phyloP scores from a whole-genome alignment of 2,797 vertebrate genomes.

The Helarctos malayanus region DNA sequence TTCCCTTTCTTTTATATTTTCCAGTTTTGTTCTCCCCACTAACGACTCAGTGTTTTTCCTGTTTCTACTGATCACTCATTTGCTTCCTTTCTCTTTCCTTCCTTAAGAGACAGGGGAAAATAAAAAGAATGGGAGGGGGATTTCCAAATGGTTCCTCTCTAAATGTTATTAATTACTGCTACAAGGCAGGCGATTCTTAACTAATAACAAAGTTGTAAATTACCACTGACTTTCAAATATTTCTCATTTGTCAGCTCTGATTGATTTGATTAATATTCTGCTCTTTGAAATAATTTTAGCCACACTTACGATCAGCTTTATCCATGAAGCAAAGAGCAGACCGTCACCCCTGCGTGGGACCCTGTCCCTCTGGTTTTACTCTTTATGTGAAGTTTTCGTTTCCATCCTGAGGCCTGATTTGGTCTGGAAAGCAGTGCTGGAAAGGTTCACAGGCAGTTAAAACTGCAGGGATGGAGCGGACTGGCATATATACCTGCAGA shows the following conservation, averaged over 20 bases:
- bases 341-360: constrained; percentile 32
- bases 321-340: constrained; percentile 60
- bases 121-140: constrained; percentile 75
- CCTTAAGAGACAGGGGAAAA: constrained; percentile 65
- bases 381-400: constrained; percentile 58
- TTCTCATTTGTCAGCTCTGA: constrained; percentile 91
- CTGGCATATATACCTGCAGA: neutral
- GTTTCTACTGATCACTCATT: constrained; percentile 72
- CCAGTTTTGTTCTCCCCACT: constrained; percentile 76
- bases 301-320: constrained; percentile 76
- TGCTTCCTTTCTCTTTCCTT: constrained; percentile 77
- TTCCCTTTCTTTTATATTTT: constrained; percentile 68
- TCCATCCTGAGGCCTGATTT: constrained; percentile 45
- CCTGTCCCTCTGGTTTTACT: neutral
- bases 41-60: constrained; percentile 69
- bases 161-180: constrained; percentile 90
- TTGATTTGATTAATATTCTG: constrained; percentile 90
- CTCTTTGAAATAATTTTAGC: constrained; percentile 87
- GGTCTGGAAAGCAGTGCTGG: neutral
- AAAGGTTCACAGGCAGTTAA: neutral
- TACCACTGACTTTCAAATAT: constrained; percentile 89
- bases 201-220: constrained; percentile 92
- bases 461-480: neutral
- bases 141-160: constrained; percentile 87
- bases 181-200: constrained; percentile 90